Conservation (phyloP, 2,113 vertebrate genomes). For the Pionites leucogaster region DNA sequence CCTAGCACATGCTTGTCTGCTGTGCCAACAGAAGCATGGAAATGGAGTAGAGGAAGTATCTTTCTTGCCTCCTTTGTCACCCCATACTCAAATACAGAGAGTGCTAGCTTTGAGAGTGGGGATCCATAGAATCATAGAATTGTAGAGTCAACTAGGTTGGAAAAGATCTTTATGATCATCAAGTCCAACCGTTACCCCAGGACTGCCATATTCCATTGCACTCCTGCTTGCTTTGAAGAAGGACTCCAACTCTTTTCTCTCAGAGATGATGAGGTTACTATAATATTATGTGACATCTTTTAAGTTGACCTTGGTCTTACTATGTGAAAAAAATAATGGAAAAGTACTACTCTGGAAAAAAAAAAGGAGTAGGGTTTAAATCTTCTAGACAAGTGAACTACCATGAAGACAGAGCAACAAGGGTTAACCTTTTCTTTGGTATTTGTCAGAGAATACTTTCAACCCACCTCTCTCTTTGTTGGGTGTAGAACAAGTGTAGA, state of each 20-base stretch:
- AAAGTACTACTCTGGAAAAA: neutral
- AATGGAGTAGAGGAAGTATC: neutral
- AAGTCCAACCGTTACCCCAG: neutral
- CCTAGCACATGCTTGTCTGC: neutral
- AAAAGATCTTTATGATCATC: neutral
- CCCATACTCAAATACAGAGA: neutral
- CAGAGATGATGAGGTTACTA: neutral
- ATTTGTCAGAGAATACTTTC: neutral
- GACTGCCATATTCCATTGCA: neutral
- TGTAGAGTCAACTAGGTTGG: neutral
- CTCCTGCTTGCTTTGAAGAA: neutral
- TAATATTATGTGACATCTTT: neutral
- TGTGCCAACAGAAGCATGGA: neutral
- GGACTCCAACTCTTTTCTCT: neutral
- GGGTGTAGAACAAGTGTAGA: neutral
- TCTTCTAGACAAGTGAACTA: neutral
- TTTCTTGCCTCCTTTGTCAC: neutral
- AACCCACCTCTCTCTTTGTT: neutral
- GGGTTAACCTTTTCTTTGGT: neutral
- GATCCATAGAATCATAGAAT: neutral
- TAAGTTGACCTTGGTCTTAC: neutral
- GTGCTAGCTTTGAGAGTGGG: neutral
- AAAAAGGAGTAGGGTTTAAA: neutral
- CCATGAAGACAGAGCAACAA: neutral
- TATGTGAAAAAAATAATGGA: neutral